phyloP scores from a whole-genome alignment of 2,888 invertebrate genomes.

The Flexamia atlantica region DNA sequence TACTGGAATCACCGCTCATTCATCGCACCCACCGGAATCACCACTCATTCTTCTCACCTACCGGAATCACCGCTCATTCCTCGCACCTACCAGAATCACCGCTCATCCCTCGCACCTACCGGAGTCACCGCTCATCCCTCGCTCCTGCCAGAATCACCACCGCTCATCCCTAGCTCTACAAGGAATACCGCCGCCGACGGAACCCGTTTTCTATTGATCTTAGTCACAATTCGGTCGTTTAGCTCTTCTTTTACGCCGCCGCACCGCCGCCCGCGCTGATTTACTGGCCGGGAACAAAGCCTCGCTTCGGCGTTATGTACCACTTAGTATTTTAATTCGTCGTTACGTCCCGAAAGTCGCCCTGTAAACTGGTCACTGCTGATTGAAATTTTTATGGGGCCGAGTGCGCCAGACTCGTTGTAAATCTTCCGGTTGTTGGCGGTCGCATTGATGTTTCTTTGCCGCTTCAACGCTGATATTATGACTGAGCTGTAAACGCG shows the following conservation, averaged over 20 bases:
- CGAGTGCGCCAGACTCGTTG: conserved; percentile 14
- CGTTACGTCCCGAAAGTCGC: conserved; percentile 17
- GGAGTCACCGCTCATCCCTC: conserved; percentile 45
- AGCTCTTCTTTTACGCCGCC: conserved; percentile 46
- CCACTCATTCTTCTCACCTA: too few relatives aligned
- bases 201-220: conserved; percentile 45
- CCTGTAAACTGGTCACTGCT: conserved; percentile 45
- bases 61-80: too few relatives aligned
- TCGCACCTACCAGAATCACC: too few relatives aligned
- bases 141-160: not conserved
- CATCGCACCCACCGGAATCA: too few relatives aligned
- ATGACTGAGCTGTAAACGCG: too few relatives aligned
- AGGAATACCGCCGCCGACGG: not conserved
- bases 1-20: too few relatives aligned
- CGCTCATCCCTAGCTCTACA: not conserved
- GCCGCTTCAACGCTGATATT: not conserved
- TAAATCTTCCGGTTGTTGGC: conserved; percentile 43
- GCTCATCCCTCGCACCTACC: not conserved
- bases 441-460: conserved; percentile 10
- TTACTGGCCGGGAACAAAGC: conserved; percentile 46
- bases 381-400: conserved; percentile 52
- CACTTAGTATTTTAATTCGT: conserved; percentile 55
- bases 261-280: conserved; percentile 2
- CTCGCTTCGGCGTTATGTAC: conserved; percentile 31
- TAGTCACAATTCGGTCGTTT: conserved; percentile 48